Base-by-base conservation (phyloP, 2,113 vertebrate genomes). In the Chroicocephalus ridibundus region DNA sequence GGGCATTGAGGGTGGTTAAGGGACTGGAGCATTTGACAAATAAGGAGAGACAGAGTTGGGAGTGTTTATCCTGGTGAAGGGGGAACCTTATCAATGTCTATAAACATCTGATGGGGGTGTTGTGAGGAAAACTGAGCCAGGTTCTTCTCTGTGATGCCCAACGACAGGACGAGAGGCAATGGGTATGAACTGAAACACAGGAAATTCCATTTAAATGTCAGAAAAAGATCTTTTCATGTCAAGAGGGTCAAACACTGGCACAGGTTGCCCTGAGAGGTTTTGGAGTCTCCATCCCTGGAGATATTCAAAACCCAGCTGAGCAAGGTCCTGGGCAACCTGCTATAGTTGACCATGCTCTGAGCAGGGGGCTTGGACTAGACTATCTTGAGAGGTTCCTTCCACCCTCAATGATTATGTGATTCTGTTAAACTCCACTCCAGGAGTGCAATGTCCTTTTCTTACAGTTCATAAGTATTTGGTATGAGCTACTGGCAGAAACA, bases 311-410 rank as follows among this genome's bases (percentile, higher is more conserved):
- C 25, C 15, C 55, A 55, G 13, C 26, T 62, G 15, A 55, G 11
- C 25, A 54, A 3, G 8, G 29, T n/a, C 38, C 46, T 62, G 34
- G 29, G 13, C 27, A 84, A 57, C 15, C 32, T 71, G 58, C 40
- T 70, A 18, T 15, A 70, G n/a, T 13, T 2, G 0, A 60, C 22
- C 0, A 0, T 47, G 25, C 49, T 72, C 82, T 69, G 26, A 76
- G 31, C 12, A 76, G 40, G 14, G 12, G 31, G 7, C 55, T 77
- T 82, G 15, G 42, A 51, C 64, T 65, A 65, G 27, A 26, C 2
- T 2, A 64, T n/a, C 24, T 38, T 36, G 15, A 92, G 49, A 77
- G 15, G 15, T 46, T 82, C 27, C 32, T 71, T 87, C 22, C 42
- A 51, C 32, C 5, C 15, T 3, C 15, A 69, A 15, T 61, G 12